Evolutionary conservation across 1,140 invertebrate genomes (phyloP).

Genomic region (Monomorium pharaonis): DNA sequence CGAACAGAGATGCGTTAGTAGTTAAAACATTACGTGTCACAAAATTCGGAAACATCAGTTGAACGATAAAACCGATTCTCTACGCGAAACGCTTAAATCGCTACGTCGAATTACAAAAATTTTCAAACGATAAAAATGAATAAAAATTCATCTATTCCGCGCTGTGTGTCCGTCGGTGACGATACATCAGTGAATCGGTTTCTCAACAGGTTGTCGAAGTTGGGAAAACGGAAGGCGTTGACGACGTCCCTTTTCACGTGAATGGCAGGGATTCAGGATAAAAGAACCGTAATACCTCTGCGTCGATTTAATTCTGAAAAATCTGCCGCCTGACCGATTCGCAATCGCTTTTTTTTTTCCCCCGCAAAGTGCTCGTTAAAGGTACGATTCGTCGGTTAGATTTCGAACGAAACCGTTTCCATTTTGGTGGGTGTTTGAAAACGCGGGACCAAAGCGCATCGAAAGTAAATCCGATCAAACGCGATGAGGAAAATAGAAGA

Average conservation of each 20-base stretch:
- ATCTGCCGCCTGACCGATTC: slow-evolving; percentile 54
- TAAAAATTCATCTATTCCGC: slow-evolving; percentile 28
- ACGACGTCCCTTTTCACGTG: slow-evolving; percentile 24
- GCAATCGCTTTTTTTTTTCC: slow-evolving; percentile 7
- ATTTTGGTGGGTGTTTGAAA: slow-evolving; percentile 58
- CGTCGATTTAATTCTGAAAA: slow-evolving; percentile 59
- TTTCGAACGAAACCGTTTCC: slow-evolving; percentile 57
- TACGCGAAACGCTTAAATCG: background rate
- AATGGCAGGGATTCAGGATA: slow-evolving; percentile 29
- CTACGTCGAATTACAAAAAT: slow-evolving; percentile 31
- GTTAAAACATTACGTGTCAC: slow-evolving; percentile 33
- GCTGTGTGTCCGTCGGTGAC: background rate
- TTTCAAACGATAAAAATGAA: background rate
- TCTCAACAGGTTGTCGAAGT: slow-evolving; percentile 53
- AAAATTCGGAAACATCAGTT: slow-evolving; percentile 23
- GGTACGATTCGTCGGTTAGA: slow-evolving; percentile 47
- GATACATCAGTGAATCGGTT: slow-evolving; percentile 44
- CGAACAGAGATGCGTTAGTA: background rate
- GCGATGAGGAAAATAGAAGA: slow-evolving; percentile 55
- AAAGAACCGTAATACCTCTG: slow-evolving; percentile 44
- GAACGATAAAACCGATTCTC: slow-evolving; percentile 10
- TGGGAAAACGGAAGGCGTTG: slow-evolving; percentile 37
- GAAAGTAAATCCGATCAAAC: slow-evolving; percentile 62
- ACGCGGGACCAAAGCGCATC: slow-evolving; percentile 56
- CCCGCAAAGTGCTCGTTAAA: slow-evolving; percentile 59